Evolutionary conservation across 2,797 vertebrate genomes (phyloP), one percentile per base, ranked within the genome.

Genomic region (Enteromius radiatus): DNA sequence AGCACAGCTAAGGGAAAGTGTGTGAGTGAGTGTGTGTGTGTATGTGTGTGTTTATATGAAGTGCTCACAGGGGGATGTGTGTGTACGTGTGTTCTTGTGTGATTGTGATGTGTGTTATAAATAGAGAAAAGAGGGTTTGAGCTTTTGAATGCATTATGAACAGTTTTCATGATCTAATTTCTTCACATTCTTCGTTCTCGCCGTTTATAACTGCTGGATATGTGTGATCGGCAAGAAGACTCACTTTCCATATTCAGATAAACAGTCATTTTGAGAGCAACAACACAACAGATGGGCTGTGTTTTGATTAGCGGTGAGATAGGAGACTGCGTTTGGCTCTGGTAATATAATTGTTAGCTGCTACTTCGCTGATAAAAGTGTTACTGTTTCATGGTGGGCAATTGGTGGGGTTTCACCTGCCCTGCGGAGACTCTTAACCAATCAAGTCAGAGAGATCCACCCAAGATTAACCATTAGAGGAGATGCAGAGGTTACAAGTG

Each of bases 1-100:
- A 99, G 98, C 98, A 96, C 96, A 97, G 97, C 96, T 96, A 96
- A 97, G 93, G 94, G 93, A 95, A 95, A 96, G 96, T 92, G 93
- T 91, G 94, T 47, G 78, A 86, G 89, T 89, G 92, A 86, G 87
- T 88, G 88, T 90, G 87, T 91, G 88, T 52, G 90, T 84, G 90
- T 49, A 80, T 54, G 87, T 28, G 82, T n/a, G 76, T 49, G 91
- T 88, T 88, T 88, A 86, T 90, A 86, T 90, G 88, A 83, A 68
- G 90, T 87, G 90, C 85, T 88, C 82, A 90, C 86, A 67, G 63
- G 83, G 73, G 84, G 43, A 45, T 43, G 65, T 79, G 84, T 73
- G 77, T 73, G 77, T 76, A 56, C 28, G 49, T 71, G 84, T 67
- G 56, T 64, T 67, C 28, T 78, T 70, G 73, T 28, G 79, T 43